Evolutionary conservation across 2,113 vertebrate genomes (phyloP).

Genomic region (Carassius gibelio): DNA sequence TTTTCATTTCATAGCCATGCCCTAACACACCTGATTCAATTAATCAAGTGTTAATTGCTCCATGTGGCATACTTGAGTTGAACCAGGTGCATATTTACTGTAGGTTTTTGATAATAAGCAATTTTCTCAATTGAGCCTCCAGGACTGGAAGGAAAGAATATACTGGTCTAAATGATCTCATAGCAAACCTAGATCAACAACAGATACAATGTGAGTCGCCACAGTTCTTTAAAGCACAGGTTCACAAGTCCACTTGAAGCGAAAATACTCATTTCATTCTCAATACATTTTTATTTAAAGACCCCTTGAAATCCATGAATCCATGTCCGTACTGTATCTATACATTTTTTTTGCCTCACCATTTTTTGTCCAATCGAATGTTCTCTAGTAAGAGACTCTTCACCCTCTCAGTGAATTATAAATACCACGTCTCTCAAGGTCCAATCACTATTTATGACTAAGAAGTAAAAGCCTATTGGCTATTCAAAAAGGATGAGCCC

Average conservation of each 20-base stretch:
- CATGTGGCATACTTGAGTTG: constrained; percentile 11
- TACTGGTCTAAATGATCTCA: not conserved
- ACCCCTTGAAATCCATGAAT: not conserved
- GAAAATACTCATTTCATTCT: constrained; percentile 33
- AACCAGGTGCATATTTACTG: constrained; percentile 6
- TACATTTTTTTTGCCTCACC: not conserved
- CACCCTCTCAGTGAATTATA: not conserved
- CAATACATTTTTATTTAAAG: not conserved
- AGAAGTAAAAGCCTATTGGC: not conserved
- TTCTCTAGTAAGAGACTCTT: too few species aligned
- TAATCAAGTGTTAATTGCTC: constrained; percentile 22
- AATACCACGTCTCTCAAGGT: not conserved
- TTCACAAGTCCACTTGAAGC: constrained; percentile 17
- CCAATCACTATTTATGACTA: not conserved
- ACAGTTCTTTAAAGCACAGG: constrained; percentile 37
- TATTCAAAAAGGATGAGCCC: not conserved
- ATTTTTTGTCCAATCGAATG: not conserved
- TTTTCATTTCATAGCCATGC: not conserved
- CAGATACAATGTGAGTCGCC: constrained; percentile 32
- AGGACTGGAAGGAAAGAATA: not conserved
- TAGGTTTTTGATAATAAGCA: not conserved
- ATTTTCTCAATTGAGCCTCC: constrained; percentile 18
- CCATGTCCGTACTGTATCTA: not conserved
- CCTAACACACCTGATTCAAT: constrained; percentile 4
- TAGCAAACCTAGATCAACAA: constrained; percentile 58